A percentile compares a stretch with the other conserved stretches of the same genome.
Evolutionary conservation across 2,113 vertebrate species (phyloP).

Genomic region (Baryphthengus martii): DNA sequence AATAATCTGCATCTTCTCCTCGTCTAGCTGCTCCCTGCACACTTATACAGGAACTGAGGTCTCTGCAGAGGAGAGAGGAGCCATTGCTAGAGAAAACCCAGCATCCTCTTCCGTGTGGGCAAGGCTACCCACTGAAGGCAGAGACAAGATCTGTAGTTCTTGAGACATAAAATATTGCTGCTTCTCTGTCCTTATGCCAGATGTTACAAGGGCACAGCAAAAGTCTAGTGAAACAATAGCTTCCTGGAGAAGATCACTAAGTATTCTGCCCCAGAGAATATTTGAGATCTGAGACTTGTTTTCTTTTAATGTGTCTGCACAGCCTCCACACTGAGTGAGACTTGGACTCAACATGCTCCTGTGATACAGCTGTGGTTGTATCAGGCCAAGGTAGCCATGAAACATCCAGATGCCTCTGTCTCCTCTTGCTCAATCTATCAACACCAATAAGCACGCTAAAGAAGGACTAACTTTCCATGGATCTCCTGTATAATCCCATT

Average conservation of each 20-base stretch:
- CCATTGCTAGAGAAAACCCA: not conserved
- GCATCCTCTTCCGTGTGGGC: not conserved
- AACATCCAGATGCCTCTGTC: not conserved
- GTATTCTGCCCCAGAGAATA: not conserved
- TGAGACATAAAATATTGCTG: not conserved
- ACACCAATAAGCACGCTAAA: not conserved
- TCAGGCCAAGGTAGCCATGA: not conserved
- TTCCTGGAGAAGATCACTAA: not conserved
- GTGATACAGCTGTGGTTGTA: not conserved
- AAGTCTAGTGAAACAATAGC: not conserved
- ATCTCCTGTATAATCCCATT: not conserved
- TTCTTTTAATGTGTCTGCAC: not conserved
- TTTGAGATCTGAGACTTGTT: not conserved
- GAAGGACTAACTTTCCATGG: not conserved
- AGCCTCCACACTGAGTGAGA: not conserved
- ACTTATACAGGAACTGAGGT: fast-evolving
- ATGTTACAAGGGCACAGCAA: not conserved
- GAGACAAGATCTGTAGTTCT: not conserved
- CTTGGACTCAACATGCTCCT: fast-evolving
- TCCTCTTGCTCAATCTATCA: not conserved
- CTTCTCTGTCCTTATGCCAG: not conserved
- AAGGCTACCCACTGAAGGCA: not conserved
- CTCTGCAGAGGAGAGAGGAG: not conserved
- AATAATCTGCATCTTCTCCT: not conserved
- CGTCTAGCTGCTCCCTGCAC: not conserved